A percentile compares a stretch with the other conserved stretches of the same genome.
Conservation (phyloP, 2,888 invertebrate species). For the Nebria salina region DNA sequence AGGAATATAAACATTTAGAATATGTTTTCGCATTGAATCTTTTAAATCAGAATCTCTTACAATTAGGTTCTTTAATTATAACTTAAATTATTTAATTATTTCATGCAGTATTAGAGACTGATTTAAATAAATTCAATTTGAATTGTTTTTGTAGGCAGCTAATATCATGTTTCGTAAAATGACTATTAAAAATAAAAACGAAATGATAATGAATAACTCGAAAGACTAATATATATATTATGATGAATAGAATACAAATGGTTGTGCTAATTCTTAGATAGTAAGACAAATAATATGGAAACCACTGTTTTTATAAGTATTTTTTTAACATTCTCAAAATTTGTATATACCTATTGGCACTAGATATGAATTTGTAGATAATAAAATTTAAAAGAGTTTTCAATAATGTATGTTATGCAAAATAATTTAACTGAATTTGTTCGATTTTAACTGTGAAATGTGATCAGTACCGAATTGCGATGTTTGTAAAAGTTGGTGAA, state of each 20-base stretch:
- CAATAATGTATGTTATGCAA: too few relatives aligned
- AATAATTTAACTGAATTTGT: too few relatives aligned
- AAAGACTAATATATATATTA: constrained; percentile 27
- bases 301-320: constrained; percentile 32
- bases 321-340: constrained; percentile 38
- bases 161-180: constrained; percentile 20
- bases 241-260: constrained; percentile 28
- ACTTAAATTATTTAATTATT: constrained; percentile 4
- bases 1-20: too few relatives aligned
- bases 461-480: too few relatives aligned
- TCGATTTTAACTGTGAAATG: too few relatives aligned
- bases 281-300: constrained; percentile 12
- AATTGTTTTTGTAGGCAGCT: constrained; percentile 36
- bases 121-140: constrained; percentile 17
- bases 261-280: constrained; percentile 40
- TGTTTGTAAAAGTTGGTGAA: too few relatives aligned
- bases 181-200: constrained; percentile 7
- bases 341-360: constrained; percentile 41
- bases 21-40: too few relatives aligned
- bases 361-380: constrained; percentile 35
- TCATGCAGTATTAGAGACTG: constrained; percentile 42
- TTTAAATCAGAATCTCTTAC: too few relatives aligned
- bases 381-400: neutral
- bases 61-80: too few relatives aligned
- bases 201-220: neutral